Base-by-base conservation (phyloP, 2,113 vertebrate genomes). In the Cyphomyrus discorhynchus region DNA sequence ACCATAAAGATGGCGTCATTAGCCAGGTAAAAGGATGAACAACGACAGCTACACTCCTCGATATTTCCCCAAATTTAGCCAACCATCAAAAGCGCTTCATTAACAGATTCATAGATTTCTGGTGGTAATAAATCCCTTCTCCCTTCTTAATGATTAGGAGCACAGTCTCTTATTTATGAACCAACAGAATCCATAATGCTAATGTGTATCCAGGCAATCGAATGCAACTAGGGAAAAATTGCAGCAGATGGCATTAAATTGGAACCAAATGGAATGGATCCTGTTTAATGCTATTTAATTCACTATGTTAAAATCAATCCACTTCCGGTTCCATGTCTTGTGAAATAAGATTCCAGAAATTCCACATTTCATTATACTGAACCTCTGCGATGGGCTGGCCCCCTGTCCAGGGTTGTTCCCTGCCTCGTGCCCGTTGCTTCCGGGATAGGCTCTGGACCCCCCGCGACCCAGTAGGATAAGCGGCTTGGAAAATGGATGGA, bases 221-320 rank as follows among this genome's bases (percentile, higher is more conserved):
- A 87, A 87, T 53, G 85, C 85, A 87, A 56, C 27, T 87, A 87
- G 47, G 85, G 85, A 35, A 87, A 87, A 53, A 87, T 53, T 87
- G 85, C 49, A 53, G 85, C 85, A 87, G 85, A 87, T 87, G 85
- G 85, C 85, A 87, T 87, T 87, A 87, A 53, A 87, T 87, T 53
- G 49, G 85, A 87, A 87, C 50, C 85, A 87, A 87, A 87, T 56
- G 85, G 49, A 87, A 56, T 87, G 50, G 49, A 52, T 87, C 85
- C 85, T 87, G 5, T 87, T 87, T 87, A 52, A 87, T 87, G 24
- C 85, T 87, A 53, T 87, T 87, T 53, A 87, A 87, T 87, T 87
- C 49, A 86, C 84, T 53, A 31, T 87, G 85, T 87, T 87, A 53
- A 87, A 87, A 87, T 87, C 50, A 87, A 87, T 87, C 17, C 27